Percentiles rank a stretch among this genome's conserved stretches.
phyloP scores from a whole-genome alignment of 2,113 vertebrate genomes.

The Siniperca chuatsi region DNA sequence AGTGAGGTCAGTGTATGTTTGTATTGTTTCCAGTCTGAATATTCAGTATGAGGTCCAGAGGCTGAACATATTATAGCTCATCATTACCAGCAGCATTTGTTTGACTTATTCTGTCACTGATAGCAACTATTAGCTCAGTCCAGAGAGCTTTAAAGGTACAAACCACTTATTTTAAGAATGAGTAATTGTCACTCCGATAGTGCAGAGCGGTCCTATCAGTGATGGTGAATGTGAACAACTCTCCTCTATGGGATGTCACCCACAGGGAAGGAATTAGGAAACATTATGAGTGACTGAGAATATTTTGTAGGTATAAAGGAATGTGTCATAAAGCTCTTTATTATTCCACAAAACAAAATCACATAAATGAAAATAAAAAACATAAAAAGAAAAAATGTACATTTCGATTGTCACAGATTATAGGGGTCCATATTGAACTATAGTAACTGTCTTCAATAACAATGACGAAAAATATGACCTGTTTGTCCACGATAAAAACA shows the following conservation, averaged over 20 bases:
- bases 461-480: not conserved
- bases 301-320: not conserved
- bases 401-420: not conserved
- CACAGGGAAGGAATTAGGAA: conserved; percentile 7
- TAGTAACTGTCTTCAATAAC: not conserved
- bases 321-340: too few species aligned
- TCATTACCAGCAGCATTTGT: conserved; percentile 61
- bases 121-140: conserved; percentile 59
- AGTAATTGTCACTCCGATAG: conserved; percentile 40
- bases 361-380: not conserved
- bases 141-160: conserved; percentile 45
- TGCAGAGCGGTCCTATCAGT: conserved; percentile 29
- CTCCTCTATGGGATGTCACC: conserved; percentile 29
- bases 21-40: conserved; percentile 71
- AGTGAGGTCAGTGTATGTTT: conserved; percentile 72
- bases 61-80: conserved; percentile 66
- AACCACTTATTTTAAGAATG: conserved; percentile 59
- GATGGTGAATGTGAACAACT: conserved; percentile 51
- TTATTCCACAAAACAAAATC: not conserved
- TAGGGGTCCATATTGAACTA: not conserved
- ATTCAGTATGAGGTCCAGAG: conserved; percentile 54
- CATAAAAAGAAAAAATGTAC: not conserved
- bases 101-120: conserved; percentile 65
- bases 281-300: conserved; percentile 5
- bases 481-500: not conserved